Evolutionary conservation across 2,888 invertebrate species (phyloP).

Genomic region (Agrotis segetum): DNA sequence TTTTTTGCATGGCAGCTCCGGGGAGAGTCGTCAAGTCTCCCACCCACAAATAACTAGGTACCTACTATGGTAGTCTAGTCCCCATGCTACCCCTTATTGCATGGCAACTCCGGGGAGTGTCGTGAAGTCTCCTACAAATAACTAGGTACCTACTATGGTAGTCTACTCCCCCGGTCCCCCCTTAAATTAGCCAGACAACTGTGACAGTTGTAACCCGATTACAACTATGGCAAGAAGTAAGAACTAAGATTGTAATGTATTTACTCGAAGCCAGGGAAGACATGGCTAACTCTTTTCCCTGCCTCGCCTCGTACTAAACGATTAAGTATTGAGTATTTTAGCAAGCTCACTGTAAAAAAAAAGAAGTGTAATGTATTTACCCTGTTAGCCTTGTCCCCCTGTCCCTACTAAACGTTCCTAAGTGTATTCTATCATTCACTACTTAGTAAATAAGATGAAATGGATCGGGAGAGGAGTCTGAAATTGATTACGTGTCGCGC

Average conservation of each 20-base stretch:
- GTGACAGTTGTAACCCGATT: not conserved
- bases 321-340: too few relatives aligned
- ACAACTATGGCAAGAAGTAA: not conserved
- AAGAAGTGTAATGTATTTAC: slow-evolving; percentile 22
- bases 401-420: slow-evolving; percentile 23
- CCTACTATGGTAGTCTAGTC: not conserved
- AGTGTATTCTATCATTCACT: slow-evolving; percentile 30
- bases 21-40: not conserved
- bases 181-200: not conserved
- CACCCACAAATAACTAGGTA: not conserved
- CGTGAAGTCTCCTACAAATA: not conserved
- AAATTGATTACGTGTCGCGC: slow-evolving; percentile 58
- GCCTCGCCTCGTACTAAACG: too few relatives aligned
- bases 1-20: too few relatives aligned
- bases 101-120: not conserved
- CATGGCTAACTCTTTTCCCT: too few relatives aligned
- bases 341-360: too few relatives aligned
- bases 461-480: slow-evolving; percentile 28
- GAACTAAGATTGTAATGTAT: slow-evolving; percentile 22
- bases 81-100: too few relatives aligned
- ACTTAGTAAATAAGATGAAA: slow-evolving; percentile 24
- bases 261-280: not conserved
- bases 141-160: not conserved
- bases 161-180: not conserved
- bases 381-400: not conserved